Conservation (phyloP, 1,140 invertebrate species). For the Teleopsis dalmanni region DNA sequence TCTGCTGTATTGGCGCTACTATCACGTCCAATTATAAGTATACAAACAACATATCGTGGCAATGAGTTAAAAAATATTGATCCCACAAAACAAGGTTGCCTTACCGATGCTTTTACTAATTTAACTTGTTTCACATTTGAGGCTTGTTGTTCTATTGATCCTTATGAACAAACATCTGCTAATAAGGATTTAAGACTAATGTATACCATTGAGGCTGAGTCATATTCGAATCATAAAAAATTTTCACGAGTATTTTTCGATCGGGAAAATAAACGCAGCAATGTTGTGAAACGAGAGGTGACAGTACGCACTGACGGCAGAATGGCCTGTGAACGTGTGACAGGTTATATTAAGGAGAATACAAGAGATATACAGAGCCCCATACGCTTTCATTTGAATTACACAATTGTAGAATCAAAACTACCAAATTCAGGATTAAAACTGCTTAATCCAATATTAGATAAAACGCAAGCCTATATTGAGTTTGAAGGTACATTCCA, state of each 20-base stretch:
- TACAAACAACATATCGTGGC: slow-evolving; percentile 56
- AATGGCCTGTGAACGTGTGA: slow-evolving; percentile 62
- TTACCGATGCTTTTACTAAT: slow-evolving; percentile 54
- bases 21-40: slow-evolving; percentile 79
- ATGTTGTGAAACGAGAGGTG: slow-evolving; percentile 55
- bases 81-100: slow-evolving; percentile 65
- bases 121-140: slow-evolving; percentile 82
- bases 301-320: slow-evolving; percentile 48
- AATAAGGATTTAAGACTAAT: slow-evolving; percentile 53
- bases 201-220: slow-evolving; percentile 79
- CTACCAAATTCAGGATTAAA: slow-evolving; percentile 64
- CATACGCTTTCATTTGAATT: slow-evolving; percentile 77
- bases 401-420: slow-evolving; percentile 62
- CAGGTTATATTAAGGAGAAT: slow-evolving; percentile 75
- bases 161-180: slow-evolving; percentile 50
- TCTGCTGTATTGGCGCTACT: slow-evolving; percentile 54
- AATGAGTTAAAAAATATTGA: slow-evolving; percentile 67
- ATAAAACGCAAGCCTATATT: slow-evolving; percentile 75
- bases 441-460: slow-evolving; percentile 73
- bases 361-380: slow-evolving; percentile 78
- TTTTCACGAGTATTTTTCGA: slow-evolving; percentile 76
- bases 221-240: slow-evolving; percentile 65
- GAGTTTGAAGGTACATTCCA: slow-evolving; percentile 80
- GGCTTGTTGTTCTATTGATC: slow-evolving; percentile 74
- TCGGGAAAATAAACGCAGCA: slow-evolving; percentile 46